phyloP scores from a whole-genome alignment of 2,888 invertebrate genomes.

The Callimorpha dominula region DNA sequence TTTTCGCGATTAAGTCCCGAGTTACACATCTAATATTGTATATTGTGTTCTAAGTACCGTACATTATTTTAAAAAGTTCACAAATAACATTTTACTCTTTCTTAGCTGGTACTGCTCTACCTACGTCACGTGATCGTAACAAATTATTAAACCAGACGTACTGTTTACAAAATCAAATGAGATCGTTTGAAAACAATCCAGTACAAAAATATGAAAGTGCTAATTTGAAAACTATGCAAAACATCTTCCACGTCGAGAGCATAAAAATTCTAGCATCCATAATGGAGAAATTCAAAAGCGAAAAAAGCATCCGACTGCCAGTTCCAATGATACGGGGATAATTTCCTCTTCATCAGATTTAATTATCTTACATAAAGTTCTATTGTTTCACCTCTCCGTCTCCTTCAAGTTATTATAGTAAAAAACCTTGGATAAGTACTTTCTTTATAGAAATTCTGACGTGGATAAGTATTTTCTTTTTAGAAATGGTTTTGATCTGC shows the following conservation, averaged over 20 bases:
- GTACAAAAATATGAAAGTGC: slow-evolving; percentile 5
- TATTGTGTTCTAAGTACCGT: too few relatives aligned
- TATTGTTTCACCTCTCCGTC: slow-evolving; percentile 64
- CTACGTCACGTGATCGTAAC: too few relatives aligned
- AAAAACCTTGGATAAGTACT: slow-evolving; percentile 20
- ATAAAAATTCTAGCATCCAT: slow-evolving; percentile 25
- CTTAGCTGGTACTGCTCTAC: too few relatives aligned
- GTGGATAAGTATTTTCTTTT: too few relatives aligned
- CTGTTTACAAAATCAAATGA: neutral
- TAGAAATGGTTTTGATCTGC: neutral
- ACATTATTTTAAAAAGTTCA: too few relatives aligned
- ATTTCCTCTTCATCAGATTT: slow-evolving; percentile 76
- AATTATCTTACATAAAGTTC: slow-evolving; percentile 74
- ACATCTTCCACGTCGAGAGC: slow-evolving; percentile 13
- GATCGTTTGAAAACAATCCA: neutral
- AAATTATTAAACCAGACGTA: too few relatives aligned
- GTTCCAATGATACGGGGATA: slow-evolving; percentile 65
- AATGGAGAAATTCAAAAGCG: slow-evolving; percentile 27
- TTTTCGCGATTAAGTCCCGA: too few relatives aligned
- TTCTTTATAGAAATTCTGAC: too few relatives aligned
- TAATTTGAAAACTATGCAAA: slow-evolving; percentile 20
- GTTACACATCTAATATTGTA: too few relatives aligned
- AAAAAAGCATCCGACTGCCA: slow-evolving; percentile 37
- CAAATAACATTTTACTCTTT: too few relatives aligned
- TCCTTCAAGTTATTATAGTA: slow-evolving; percentile 7